Base-by-base conservation (phyloP, 2,113 vertebrate species). In the Vimba vimba region DNA sequence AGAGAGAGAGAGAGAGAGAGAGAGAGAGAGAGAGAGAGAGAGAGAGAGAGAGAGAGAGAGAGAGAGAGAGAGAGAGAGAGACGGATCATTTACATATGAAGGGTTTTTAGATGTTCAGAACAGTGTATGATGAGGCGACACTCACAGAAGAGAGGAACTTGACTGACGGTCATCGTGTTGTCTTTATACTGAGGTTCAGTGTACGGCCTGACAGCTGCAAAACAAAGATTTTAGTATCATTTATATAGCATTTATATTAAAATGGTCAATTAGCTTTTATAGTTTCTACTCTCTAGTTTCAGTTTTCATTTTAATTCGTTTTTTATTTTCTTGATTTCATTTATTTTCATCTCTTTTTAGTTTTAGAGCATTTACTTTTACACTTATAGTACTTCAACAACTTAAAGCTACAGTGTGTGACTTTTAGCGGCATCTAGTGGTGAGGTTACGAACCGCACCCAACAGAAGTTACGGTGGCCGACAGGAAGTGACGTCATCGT, bases 71-170 rank as follows among this genome's bases (percentile, higher is more conserved):
- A 30, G 2, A 30, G 30, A 30, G 0, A 64, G 15, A 33, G 55
- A 57, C 0, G 6, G 55, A 68, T 68, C 62, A 13, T 66, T 30
- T 66, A 66, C 55, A 57, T 30, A 27, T 30, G 12, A 66, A 66
- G 5, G 55, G 62, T 66, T 30, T 62, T 66, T 33, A 33, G 33
- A 68, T 0, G 27, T 3, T 68, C 15, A 68, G 8, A 69, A 36
- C 66, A 21, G 66, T 0, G 30, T 25, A 69, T 36, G 1, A 69
- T 2, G 6, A 17, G 45, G 47, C 3, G 52, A 80, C 30, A 93
- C 97, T 96, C 91, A 99, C 98, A 95, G 84, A 95, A 91, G 47
- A 99, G 91, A 2, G 97, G 97, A 43, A 99, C 91, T 15, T 99
- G 98, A 76, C 85, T 33, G 55, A 99, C 96, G 0, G 94, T 92